These are phyloP conservation scores for Poeciliopsis paucimaculata DNA, from an alignment of 2,797 vertebrate genomes.

Conservation along the genomic window DNA sequence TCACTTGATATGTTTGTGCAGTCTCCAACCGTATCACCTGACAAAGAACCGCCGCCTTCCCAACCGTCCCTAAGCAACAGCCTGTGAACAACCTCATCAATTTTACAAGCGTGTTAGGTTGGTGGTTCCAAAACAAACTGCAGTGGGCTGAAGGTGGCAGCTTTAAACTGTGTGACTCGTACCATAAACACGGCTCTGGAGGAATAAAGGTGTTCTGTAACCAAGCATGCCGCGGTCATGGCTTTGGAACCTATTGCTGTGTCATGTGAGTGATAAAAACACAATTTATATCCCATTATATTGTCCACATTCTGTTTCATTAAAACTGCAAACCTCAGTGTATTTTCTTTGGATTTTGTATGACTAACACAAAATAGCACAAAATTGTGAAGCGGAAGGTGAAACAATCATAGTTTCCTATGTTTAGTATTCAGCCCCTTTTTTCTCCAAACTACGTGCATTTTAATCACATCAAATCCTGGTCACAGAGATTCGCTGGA, in stretches of 20 bases:
- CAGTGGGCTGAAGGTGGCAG: conserved; percentile 23
- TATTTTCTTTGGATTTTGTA: not conserved
- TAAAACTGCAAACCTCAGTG: not conserved
- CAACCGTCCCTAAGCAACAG: conserved; percentile 63
- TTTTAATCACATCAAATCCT: not conserved
- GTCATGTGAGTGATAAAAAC: conserved; percentile 5
- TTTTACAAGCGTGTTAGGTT: conserved; percentile 67
- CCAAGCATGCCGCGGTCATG: not conserved
- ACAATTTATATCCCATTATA: not conserved
- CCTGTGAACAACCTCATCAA: conserved; percentile 70
- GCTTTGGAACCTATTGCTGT: not conserved
- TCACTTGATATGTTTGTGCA: conserved; percentile 57
- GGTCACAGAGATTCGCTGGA: not conserved
- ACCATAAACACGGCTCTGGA: conserved; percentile 34
- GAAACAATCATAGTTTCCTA: not conserved
- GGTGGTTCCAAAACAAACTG: conserved; percentile 68
- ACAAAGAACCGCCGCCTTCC: conserved; percentile 61
- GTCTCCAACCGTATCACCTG: conserved; percentile 63
- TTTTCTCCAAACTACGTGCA: not conserved
- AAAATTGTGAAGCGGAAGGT: not conserved
- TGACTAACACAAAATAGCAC: not conserved
- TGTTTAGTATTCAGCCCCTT: not conserved
- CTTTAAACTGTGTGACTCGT: conserved; percentile 20
- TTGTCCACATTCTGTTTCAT: not conserved
- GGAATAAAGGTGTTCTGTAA: not conserved